Conservation (phyloP, 2,888 invertebrate genomes). For the Sthenelais limicola region DNA sequence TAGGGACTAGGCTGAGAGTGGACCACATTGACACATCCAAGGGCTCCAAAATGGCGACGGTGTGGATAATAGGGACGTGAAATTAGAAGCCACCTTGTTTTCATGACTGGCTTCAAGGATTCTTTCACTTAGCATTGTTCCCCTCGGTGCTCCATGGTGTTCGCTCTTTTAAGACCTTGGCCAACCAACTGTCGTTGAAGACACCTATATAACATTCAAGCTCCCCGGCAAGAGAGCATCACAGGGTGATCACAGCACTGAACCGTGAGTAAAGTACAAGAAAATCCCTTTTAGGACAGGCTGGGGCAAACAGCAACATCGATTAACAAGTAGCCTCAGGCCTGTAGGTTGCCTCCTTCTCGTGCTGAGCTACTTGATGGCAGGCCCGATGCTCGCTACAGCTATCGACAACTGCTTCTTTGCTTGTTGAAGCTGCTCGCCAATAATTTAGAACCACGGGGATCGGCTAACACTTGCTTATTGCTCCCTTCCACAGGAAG, state of each 20-base stretch:
- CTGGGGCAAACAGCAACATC: constrained; percentile 13
- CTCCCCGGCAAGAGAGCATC: background rate
- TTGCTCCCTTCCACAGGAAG: too few relatives aligned
- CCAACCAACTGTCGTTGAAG: background rate
- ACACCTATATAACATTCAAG: background rate
- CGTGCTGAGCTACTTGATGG: background rate
- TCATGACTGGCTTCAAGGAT: too few relatives aligned
- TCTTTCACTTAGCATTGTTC: too few relatives aligned
- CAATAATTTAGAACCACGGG: too few relatives aligned
- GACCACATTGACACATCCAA: too few relatives aligned
- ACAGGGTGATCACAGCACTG: constrained; percentile 1
- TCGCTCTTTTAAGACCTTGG: background rate
- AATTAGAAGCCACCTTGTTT: too few relatives aligned
- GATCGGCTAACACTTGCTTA: too few relatives aligned
- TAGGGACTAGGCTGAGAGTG: too few relatives aligned
- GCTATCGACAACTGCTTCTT: background rate
- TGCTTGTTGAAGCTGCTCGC: too few relatives aligned
- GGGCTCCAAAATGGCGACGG: too few relatives aligned
- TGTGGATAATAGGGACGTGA: too few relatives aligned
- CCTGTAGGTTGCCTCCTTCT: background rate
- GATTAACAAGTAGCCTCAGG: constrained; percentile 10
- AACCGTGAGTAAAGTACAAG: constrained; percentile 10
- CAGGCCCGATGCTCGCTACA: constrained; percentile 8
- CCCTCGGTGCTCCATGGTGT: background rate
- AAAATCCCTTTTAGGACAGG: constrained; percentile 23